Base-by-base conservation (phyloP, 2,888 invertebrate species). In the Protodeltote pygarga region DNA sequence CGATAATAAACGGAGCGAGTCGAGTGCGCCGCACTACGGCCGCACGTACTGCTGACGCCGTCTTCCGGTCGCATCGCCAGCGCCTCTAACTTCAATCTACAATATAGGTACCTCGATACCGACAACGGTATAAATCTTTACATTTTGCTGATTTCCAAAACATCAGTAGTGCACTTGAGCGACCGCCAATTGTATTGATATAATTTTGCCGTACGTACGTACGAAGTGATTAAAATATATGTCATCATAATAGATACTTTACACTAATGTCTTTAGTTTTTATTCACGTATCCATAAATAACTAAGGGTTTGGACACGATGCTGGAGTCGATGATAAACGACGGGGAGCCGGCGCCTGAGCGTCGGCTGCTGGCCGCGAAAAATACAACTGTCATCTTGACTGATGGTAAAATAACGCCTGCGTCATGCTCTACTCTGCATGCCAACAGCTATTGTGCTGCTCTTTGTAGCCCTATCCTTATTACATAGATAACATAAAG, bases 321-420 rank as follows among this genome's bases (percentile, higher is more conserved):
- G 75, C 77, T 75, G 70, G 75, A 82, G 80, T 81, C 77, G 80
- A 90, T 92, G 89, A 92, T 89, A 89, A 90, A 91, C 83, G 89
- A 89, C 73, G 74, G 57, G 42, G 67, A 82, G 83, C 57, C 68
- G 88, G 89, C 91, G 89, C 86, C 88, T 77, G 72, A 77, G 75
- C 85, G 89, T 83, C 90, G 87, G 84, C 81, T 83, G 83, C 77
- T 87, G 85, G 82, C 79, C 88, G 83, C 87, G 87, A 89, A 92
- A 92, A 90, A 92, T 87, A 87, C 85, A 81, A 87, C 85, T 91
- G 87, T 89, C 90, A 90, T 92, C 87, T 90, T 91, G 91, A 91
- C 81, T 86, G 89, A 91, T 90, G 85, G 83, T 81, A 79, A 88
- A 89, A 89, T 88, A 91, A 89, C 81, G 78, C 73, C 77, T 69